Percentiles rank a stretch among this genome's conserved stretches.
Evolutionary conservation across 2,797 vertebrate species (phyloP).

Genomic region (Xenopus petersii): DNA sequence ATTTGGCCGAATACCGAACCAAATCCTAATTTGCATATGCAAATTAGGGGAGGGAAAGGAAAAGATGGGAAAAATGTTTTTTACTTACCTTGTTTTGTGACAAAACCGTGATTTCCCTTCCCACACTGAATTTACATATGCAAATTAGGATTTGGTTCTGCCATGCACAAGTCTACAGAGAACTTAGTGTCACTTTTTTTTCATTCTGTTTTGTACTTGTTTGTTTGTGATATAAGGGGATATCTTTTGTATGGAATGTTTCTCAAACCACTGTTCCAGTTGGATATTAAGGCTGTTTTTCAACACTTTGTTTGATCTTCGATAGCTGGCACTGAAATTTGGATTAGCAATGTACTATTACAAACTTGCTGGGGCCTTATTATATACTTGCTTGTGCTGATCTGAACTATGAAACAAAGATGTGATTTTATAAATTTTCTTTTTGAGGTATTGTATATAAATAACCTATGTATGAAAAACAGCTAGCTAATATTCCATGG

Average conservation of each 20-base stretch:
- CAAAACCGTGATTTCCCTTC: no score
- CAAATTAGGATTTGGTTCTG: no score
- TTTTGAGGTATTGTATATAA: no score
- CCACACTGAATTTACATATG: no score
- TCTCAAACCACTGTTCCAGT: not conserved
- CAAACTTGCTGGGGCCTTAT: not conserved
- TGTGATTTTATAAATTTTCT: no score
- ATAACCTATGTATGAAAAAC: not conserved
- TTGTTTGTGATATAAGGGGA: slow-evolving; percentile 1
- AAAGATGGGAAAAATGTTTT: no score
- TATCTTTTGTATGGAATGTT: slow-evolving; percentile 14
- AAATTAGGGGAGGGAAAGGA: no score
- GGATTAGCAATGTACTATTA: not conserved
- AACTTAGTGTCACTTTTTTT: slow-evolving; percentile 57
- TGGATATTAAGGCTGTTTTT: slow-evolving; percentile 15
- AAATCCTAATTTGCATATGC: no score
- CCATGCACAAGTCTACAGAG: slow-evolving; percentile 52
- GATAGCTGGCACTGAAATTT: not conserved
- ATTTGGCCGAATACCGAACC: no score
- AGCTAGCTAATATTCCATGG: not conserved
- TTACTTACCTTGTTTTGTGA: no score
- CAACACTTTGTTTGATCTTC: not conserved
- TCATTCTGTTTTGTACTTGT: slow-evolving; percentile 23
- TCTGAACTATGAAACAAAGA: not conserved
- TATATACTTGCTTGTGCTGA: not conserved